A percentile compares a stretch with the other conserved stretches of the same genome.
These are phyloP conservation scores for Rousettus leschenaultii DNA, from an alignment of 2,113 vertebrate species.

Conservation along the genomic window DNA sequence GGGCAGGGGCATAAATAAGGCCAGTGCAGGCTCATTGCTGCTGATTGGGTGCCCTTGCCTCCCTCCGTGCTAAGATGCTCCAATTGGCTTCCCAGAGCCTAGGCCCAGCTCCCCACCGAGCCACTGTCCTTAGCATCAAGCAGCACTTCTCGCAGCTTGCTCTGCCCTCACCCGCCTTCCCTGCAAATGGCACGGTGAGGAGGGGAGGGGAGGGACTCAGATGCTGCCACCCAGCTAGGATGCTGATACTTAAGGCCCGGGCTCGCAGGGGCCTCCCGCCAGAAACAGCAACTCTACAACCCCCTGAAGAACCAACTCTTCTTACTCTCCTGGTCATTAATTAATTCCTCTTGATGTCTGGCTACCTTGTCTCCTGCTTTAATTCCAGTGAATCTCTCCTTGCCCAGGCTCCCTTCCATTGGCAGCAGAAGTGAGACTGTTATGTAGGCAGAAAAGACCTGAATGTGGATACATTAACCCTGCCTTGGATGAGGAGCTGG, in stretches of 20 bases:
- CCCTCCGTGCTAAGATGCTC: slow-evolving; percentile 52
- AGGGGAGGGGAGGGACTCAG: neutral
- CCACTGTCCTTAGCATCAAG: slow-evolving; percentile 39
- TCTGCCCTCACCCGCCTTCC: neutral
- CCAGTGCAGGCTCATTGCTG: slow-evolving; percentile 36
- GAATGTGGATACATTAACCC: neutral
- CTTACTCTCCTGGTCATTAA: neutral
- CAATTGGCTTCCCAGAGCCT: slow-evolving; percentile 54
- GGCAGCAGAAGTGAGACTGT: neutral
- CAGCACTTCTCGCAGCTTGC: neutral
- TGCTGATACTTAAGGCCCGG: neutral
- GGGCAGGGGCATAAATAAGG: slow-evolving; percentile 63
- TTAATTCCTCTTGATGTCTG: neutral
- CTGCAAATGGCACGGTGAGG: neutral
- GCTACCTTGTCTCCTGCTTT: neutral
- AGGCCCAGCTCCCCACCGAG: slow-evolving; percentile 42
- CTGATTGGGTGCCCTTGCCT: slow-evolving; percentile 61
- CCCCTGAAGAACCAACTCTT: neutral
- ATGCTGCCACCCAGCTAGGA: neutral
- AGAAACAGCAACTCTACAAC: neutral
- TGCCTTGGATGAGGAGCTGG: neutral
- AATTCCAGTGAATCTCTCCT: neutral
- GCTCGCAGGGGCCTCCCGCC: neutral
- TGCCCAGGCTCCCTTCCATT: neutral
- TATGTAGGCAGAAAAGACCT: neutral